A percentile compares a stretch with the other conserved stretches of the same genome.
phyloP scores from a whole-genome alignment of 2,113 vertebrate genomes.

The Hyaena hyaena region DNA sequence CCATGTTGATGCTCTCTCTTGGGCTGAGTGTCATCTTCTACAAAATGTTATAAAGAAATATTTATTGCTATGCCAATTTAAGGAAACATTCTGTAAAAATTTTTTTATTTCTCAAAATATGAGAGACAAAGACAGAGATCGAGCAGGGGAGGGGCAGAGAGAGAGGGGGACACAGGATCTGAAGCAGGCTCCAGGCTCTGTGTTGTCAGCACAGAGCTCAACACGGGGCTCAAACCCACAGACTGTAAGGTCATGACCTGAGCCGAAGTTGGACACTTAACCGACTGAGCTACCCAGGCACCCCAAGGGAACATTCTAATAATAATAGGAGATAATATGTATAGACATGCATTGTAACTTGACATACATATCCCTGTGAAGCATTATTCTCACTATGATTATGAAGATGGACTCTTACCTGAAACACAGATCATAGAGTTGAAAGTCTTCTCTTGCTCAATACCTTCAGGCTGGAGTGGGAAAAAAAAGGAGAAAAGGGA shows the following conservation, averaged over 20 bases:
- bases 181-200: no score
- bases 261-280: no score
- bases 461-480: slow-evolving; percentile 79
- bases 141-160: no score
- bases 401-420: slow-evolving; percentile 72
- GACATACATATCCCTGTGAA: neutral
- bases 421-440: slow-evolving; percentile 78
- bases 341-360: neutral
- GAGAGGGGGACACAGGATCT: no score
- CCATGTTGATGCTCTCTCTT: neutral
- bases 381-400: neutral
- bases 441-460: slow-evolving; percentile 78
- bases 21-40: neutral
- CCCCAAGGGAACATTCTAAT: neutral
- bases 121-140: no score
- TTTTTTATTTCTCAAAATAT: no score
- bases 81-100: neutral
- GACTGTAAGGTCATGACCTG: no score
- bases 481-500: neutral
- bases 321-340: neutral
- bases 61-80: neutral
- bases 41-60: neutral
- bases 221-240: no score
- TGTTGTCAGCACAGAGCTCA: no score
- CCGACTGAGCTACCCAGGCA: no score